Base-by-base conservation (phyloP, 2,797 vertebrate genomes). In the Poecilia velifera region DNA sequence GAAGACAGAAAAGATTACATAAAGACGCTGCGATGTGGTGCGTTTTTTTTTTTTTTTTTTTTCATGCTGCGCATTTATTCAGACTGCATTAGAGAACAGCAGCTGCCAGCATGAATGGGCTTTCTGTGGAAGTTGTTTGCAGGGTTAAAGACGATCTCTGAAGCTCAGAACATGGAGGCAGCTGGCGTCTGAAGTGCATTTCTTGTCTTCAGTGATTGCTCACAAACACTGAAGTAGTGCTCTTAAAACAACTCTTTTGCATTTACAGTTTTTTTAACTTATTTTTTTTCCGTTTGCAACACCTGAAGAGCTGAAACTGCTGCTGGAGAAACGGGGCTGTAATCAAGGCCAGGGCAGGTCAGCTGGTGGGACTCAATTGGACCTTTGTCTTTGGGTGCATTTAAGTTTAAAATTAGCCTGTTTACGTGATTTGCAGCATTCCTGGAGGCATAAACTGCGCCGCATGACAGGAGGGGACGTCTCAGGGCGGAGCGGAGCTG, bases 341-440 rank as follows among this genome's bases (percentile, higher is more conserved):
- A 73, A 68, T 79, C 25, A 3, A 34, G 71, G 16, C 43, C 22
- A n/a, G 41, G 47, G 62, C 0, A 12, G 73, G 81, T 76, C 70
- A 34, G 47, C 34, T 36, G 20, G 53, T 72, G 74, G 10, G 72
- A 81, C 80, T 94, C 82, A 94, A 93, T 88, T 46, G 76, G 85
- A 74, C 88, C 91, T 92, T 94, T 94, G 90, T 92, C 82, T 70
- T 66, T 62, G 0, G 70, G 85, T 76, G 77, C 77, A 84, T 88
- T 84, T 28, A 43, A 46, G 76, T 87, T 64, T 92, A 90, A 93
- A 92, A 90, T 90, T 81, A 92, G 81, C 82, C 78, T 88, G 90
- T 92, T 94, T 85, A 82, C 85, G 86, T 87, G 87, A 91, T 94
- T 93, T 92, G 82, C 81, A 64, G 82, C 88, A 90, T 91, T 92